Percentiles rank a stretch among this genome's conserved stretches.
phyloP scores from a whole-genome alignment of 2,888 invertebrate genomes.

The Diarsia dahlii region DNA sequence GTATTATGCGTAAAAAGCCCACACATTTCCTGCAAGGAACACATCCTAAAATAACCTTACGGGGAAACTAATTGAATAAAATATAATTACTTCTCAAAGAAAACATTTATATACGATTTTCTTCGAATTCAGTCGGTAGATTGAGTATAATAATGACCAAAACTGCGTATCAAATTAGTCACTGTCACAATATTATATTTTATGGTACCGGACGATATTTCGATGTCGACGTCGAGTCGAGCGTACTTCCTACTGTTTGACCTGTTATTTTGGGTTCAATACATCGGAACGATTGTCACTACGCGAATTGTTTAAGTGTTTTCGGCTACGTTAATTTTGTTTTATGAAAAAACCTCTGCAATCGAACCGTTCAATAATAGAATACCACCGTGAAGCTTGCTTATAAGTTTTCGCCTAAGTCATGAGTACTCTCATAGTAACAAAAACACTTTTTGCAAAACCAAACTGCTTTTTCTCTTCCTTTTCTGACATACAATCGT shows the following conservation, averaged over 20 bases:
- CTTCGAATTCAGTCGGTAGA: background rate
- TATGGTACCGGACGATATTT: conserved; percentile 71
- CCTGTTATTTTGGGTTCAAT: conserved; percentile 84
- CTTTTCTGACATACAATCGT: too few species aligned
- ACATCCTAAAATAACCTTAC: background rate
- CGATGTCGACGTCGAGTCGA: conserved; percentile 70
- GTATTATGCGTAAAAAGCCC: background rate
- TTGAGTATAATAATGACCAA: background rate
- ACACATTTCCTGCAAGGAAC: background rate
- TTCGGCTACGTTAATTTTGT: background rate
- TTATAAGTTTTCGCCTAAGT: background rate
- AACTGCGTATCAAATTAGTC: conserved; percentile 69
- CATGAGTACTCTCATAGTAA: background rate
- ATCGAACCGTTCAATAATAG: too few species aligned
- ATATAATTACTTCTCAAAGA: conserved; percentile 2
- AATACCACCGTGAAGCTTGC: background rate
- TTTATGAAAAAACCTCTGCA: background rate
- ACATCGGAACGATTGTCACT: conserved; percentile 74
- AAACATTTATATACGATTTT: conserved; percentile 5
- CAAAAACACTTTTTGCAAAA: background rate
- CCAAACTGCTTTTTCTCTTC: too few species aligned
- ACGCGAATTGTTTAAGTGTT: conserved; percentile 54
- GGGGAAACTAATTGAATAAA: background rate
- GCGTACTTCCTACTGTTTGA: conserved; percentile 79
- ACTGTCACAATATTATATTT: conserved; percentile 73